Evolutionary conservation across 1,140 invertebrate genomes (phyloP).

Genomic region (Drosophila littoralis): DNA sequence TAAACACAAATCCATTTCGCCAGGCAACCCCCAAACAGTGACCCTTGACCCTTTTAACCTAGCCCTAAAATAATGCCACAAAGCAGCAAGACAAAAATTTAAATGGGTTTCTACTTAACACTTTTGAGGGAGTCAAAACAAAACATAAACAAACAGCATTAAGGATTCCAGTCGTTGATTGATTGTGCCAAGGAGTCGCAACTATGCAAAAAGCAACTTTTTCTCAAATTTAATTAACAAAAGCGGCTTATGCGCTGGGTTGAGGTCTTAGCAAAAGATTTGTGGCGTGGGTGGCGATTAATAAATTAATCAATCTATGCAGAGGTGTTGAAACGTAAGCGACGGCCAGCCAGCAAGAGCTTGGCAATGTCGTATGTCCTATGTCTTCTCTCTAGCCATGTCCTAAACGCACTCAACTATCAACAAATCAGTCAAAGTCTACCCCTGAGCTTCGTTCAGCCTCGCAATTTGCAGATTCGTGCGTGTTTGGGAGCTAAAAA

Average conservation of each 20-base stretch:
- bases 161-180: slow-evolving; percentile 50
- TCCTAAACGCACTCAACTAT: slow-evolving; percentile 61
- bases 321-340: slow-evolving; percentile 49
- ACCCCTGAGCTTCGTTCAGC: slow-evolving; percentile 21
- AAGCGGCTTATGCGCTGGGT: slow-evolving; percentile 59
- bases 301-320: slow-evolving; percentile 64
- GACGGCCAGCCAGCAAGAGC: slow-evolving; percentile 30
- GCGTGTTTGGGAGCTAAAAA: slow-evolving; percentile 49
- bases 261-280: slow-evolving; percentile 17
- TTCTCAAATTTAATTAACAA: slow-evolving; percentile 75
- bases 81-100: slow-evolving; percentile 45
- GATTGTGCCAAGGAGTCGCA: slow-evolving; percentile 47
- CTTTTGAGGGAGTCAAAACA: slow-evolving; percentile 27
- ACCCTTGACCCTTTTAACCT: slow-evolving; percentile 48
- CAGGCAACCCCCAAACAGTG: not conserved
- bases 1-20: slow-evolving; percentile 14
- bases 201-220: slow-evolving; percentile 19
- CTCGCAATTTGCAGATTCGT: slow-evolving; percentile 45
- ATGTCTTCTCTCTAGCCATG: not conserved
- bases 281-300: slow-evolving; percentile 47
- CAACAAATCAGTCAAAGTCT: slow-evolving; percentile 73
- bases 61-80: slow-evolving; percentile 17
- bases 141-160: slow-evolving; percentile 34
- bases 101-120: slow-evolving; percentile 58
- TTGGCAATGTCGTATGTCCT: slow-evolving; percentile 8